Conservation (phyloP, 2,113 vertebrate genomes). For the Clarias magur region DNA sequence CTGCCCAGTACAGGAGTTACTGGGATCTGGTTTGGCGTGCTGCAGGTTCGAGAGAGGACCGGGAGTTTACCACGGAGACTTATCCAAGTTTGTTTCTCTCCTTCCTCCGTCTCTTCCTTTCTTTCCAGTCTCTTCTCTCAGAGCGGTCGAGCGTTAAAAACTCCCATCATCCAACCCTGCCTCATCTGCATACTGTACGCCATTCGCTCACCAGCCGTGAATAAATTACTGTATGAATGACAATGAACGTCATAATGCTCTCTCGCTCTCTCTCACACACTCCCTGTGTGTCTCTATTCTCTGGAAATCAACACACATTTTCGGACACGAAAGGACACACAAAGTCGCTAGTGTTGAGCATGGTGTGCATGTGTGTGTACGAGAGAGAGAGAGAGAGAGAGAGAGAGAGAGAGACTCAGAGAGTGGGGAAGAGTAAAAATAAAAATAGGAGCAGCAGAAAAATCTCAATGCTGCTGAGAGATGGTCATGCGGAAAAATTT, state of each 20-base stretch:
- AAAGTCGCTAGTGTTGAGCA: constrained; percentile 9
- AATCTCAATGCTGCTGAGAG: constrained; percentile 31
- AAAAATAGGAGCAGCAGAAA: neutral
- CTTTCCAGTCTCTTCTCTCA: constrained; percentile 33
- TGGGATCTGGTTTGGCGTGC: neutral
- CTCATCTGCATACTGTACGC: constrained; percentile 52
- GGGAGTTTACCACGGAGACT: neutral
- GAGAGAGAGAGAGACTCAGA: constrained; percentile 1
- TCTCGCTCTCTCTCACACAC: neutral
- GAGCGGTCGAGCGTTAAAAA: constrained; percentile 45
- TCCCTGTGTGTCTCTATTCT: neutral
- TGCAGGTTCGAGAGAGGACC: no score
- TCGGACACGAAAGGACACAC: constrained; percentile 11
- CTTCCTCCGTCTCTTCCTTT: constrained; percentile 25
- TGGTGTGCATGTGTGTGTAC: neutral
- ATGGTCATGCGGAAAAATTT: constrained; percentile 41
- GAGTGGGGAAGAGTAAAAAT: neutral
- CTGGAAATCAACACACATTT: neutral
- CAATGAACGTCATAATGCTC: constrained; percentile 32
- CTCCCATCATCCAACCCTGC: constrained; percentile 46
- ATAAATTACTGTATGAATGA: constrained; percentile 58
- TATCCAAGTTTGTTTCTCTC: neutral
- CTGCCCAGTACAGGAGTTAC: neutral
- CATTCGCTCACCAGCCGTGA: constrained; percentile 36
- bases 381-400: neutral